A percentile compares a stretch with the other conserved stretches of the same genome.
Conservation (phyloP, 2,888 invertebrate species). For the Germaria angustata region DNA sequence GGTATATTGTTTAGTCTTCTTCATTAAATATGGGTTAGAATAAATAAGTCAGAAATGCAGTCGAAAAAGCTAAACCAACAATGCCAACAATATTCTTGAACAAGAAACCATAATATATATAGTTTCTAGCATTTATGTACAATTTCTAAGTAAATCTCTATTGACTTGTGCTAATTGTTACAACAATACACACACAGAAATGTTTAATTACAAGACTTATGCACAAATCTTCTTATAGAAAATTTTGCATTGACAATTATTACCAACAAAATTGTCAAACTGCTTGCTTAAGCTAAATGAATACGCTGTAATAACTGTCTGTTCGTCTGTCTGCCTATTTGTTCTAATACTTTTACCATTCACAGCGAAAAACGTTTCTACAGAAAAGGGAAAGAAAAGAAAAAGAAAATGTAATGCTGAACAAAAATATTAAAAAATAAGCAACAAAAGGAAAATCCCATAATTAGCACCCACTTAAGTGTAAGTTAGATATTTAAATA, state of each 20-base stretch:
- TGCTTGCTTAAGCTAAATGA: constrained; percentile 20
- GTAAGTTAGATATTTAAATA: constrained; percentile 56
- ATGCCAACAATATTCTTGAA: background rate
- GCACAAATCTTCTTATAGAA: constrained; percentile 25
- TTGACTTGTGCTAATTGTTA: constrained; percentile 44
- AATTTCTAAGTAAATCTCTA: constrained; percentile 54
- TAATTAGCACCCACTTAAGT: constrained; percentile 66
- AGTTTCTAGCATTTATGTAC: constrained; percentile 54
- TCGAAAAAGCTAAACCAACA: background rate
- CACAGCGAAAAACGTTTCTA: constrained; percentile 3
- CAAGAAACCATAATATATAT: constrained; percentile 44
- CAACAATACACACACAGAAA: background rate
- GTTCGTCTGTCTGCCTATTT: background rate
- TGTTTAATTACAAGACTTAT: background rate
- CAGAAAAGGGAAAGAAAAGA: background rate
- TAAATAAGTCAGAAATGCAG: background rate
- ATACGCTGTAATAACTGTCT: constrained; percentile 30
- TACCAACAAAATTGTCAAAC: constrained; percentile 14
- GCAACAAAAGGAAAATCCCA: constrained; percentile 37
- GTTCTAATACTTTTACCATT: background rate
- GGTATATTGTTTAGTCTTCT: constrained; percentile 1
- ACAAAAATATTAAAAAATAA: background rate
- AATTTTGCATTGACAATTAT: constrained; percentile 57
- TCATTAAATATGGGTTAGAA: constrained; percentile 33
- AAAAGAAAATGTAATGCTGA: background rate